Base-by-base conservation (phyloP, 2,888 invertebrate genomes). In the Rutpela maculata region DNA sequence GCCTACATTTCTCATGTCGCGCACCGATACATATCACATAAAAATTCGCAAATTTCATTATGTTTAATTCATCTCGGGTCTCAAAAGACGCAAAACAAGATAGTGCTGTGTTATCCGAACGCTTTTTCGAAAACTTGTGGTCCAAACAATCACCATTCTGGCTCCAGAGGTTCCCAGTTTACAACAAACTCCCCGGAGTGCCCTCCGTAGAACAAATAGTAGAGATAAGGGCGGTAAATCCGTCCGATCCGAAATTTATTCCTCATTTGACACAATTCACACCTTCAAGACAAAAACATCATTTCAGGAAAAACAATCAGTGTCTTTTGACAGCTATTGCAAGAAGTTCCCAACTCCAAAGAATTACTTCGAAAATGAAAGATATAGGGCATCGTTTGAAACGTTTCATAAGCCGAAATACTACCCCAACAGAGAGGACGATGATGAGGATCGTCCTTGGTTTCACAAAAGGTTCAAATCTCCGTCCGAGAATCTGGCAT, bases 111-210 rank as follows among this genome's bases (percentile, higher is more conserved):
- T 74, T 74, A 82, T 56, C 73, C 62, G 75, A 77, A 74, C 79
- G 82, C 79, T 82, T 81, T 77, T 77, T 72, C 78, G 80, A 78
- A 80, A 84, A 81, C 79, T 83, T 81, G 84, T 81, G 82, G 82
- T 82, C 82, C 84, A 83, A 82, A 78, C 81, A 81, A 76, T 84
- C 86, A 82, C 85, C 88, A 89, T 85, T 88, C 89, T 89, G 89
- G 89, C 90, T 88, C 89, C 89, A 82, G 89, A 89, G 84, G 87
- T 89, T 76, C 87, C 89, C 74, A 86, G 83, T 82, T 84, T 87
- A 81, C 89, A 88, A 84, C 80, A 77, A 60, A 69, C 75, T 71
- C 67, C 26, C 59, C 57, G 68, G 74, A 68, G 74, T 68, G 62
- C 59, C n/a, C 38, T 74, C 60, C 60, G 50, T 31, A 68, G 60